Percentiles rank a stretch among this genome's conserved stretches.
These are phyloP conservation scores for Auanema sp. DNA, from an alignment of 2,888 invertebrate genomes.

Conservation along the genomic window DNA sequence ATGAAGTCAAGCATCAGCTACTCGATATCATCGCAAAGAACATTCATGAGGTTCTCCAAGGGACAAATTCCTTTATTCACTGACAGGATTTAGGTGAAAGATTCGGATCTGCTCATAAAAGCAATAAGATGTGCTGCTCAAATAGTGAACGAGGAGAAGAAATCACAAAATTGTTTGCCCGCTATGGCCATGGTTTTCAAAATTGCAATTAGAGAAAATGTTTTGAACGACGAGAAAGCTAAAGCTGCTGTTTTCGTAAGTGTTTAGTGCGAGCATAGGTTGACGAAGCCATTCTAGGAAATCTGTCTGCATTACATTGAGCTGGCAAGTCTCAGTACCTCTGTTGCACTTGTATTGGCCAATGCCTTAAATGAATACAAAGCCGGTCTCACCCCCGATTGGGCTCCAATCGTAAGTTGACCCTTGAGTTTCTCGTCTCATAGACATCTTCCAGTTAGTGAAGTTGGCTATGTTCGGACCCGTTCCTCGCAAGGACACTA, in stretches of 20 bases:
- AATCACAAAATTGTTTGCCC: constrained; percentile 40
- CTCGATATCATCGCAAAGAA: constrained; percentile 11
- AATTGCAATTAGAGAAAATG: constrained; percentile 16
- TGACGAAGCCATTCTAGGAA: no score
- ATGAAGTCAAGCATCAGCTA: constrained; percentile 27
- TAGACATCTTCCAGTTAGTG: constrained; percentile 21
- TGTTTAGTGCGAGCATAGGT: not conserved
- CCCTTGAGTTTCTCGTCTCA: not conserved
- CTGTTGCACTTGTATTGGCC: constrained; percentile 34
- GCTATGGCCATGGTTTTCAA: constrained; percentile 29
- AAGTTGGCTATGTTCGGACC: constrained; percentile 42
- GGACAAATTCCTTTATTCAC: not conserved
- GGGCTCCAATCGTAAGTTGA: constrained; percentile 18
- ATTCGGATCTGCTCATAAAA: not conserved
- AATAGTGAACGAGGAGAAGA: constrained; percentile 43
- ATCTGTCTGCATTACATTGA: constrained; percentile 7
- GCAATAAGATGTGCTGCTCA: constrained; percentile 15
- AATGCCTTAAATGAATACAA: constrained; percentile 20
- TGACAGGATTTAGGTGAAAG: not conserved
- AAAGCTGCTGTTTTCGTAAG: constrained; percentile 14
- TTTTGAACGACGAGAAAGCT: not conserved
- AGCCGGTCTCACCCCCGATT: constrained; percentile 14
- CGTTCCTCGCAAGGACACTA: constrained; percentile 45
- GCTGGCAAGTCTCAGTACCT: constrained; percentile 30
- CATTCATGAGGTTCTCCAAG: constrained; percentile 7